Evolutionary conservation across 2,113 vertebrate species (phyloP), one percentile per base, ranked within the genome.

Genomic region (Neogobius melanostomus): DNA sequence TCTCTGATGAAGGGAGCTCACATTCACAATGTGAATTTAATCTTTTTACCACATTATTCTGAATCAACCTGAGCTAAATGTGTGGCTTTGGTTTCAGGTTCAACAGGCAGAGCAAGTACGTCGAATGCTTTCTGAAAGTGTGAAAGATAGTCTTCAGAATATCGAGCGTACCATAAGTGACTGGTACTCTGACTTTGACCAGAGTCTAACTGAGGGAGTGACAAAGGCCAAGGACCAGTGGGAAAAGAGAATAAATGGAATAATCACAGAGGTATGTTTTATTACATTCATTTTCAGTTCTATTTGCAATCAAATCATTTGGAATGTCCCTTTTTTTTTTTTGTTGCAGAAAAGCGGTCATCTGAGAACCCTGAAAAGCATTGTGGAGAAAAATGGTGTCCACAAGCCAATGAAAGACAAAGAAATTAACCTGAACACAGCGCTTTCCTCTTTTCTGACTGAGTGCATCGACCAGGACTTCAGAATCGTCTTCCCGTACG

Each of bases 1-100:
- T 77, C 71, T 53, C 64, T 86, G 66, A 86, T 86, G 69, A 65
- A 79, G 67, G 68, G 70, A 1, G 42, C 75, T 48, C 60, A 8
- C 1, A 0, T 3, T 56, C 21, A 6, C 54, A 36, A 17, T 52
- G 51, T 14, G 71, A 71, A 76, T 62, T 61, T 57, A 70, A 1
- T 49, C 0, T 14, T 6, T 15, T 17, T 16, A 53, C 8, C 52
- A 53, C 6, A 53, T 17, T 6, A 17, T n/a, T 17, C 7, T 53
- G 52, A 7, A 53, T 6, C 17, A 1, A 52, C n/a, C 47, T 0
- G 50, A 51, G 50, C 50, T 10, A 53, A 48, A 17, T 53, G 11
- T 47, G 10, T 51, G 14, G 50, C 14, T 51, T 16, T 68, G 1
- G n/a, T 77, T 80, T 69, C 42, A 86, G 81, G 57, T n/a, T 60